phyloP scores from a whole-genome alignment of 2,888 invertebrate species.

The Amblyteles armatorius region DNA sequence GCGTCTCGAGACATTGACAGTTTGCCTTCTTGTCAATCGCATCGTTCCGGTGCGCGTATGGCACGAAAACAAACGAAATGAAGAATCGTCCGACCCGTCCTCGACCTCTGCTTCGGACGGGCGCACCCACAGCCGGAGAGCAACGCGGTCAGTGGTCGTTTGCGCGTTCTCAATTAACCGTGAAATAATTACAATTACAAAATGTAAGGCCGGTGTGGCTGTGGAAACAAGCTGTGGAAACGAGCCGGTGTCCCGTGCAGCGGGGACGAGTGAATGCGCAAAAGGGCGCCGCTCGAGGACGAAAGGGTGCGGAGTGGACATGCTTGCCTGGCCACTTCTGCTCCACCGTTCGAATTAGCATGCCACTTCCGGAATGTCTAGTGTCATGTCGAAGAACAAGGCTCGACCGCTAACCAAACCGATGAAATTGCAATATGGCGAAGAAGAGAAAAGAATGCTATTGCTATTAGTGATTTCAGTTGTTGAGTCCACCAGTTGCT shows the following conservation, averaged over 20 bases:
- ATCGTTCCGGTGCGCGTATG: background rate
- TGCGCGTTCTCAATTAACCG: constrained; percentile 75
- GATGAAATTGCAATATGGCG: background rate
- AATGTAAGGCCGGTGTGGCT: constrained; percentile 38
- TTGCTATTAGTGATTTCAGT: no score
- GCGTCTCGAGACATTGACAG: background rate
- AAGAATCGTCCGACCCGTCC: constrained; percentile 27
- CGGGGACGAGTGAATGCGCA: constrained; percentile 13
- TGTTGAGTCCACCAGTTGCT: no score
- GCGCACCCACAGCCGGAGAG: constrained; percentile 67
- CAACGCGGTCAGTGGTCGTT: constrained; percentile 59
- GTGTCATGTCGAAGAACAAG: constrained; percentile 20
- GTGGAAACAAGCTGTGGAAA: background rate
- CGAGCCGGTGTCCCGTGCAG: constrained; percentile 4
- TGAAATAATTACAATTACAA: constrained; percentile 80
- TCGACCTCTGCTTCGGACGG: constrained; percentile 50
- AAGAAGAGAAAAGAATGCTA: background rate
- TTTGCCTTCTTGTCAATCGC: background rate
- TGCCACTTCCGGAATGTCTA: constrained; percentile 69
- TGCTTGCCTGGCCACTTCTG: constrained; percentile 58
- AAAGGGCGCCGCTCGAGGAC: constrained; percentile 56
- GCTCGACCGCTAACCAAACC: background rate
- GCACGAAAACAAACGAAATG: background rate
- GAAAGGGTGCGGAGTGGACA: constrained; percentile 65
- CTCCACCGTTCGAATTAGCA: constrained; percentile 72